Evolutionary conservation across 2,113 vertebrate genomes (phyloP).

Genomic region (Scopus umbretta): DNA sequence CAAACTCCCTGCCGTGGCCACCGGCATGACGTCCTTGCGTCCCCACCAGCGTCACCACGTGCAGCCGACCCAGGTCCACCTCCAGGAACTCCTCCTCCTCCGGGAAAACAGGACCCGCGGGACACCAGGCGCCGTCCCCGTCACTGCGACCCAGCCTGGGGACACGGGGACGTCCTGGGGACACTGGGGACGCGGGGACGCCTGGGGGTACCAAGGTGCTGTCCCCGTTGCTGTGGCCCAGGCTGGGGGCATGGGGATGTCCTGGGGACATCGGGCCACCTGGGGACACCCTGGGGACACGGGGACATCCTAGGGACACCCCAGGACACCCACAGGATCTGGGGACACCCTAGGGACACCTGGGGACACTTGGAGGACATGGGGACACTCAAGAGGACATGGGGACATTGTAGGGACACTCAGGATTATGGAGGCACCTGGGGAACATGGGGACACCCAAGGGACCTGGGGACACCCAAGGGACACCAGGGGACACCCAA

Average conservation of each 20-base stretch:
- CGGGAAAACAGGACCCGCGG: slow-evolving; percentile 83
- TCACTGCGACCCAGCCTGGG: slow-evolving; percentile 85
- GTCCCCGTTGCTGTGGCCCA: slow-evolving; percentile 84
- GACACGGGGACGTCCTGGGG: not conserved
- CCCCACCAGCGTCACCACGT: slow-evolving; percentile 88
- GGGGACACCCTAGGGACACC: not conserved
- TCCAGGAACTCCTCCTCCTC: slow-evolving; percentile 87
- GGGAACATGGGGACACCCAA: no score
- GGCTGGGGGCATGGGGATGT: slow-evolving; percentile 37
- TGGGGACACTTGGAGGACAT: no score
- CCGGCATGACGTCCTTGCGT: slow-evolving; percentile 90
- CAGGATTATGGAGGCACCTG: no score
- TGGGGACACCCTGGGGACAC: not conserved
- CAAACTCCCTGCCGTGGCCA: slow-evolving; percentile 91
- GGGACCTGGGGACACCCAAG: no score
- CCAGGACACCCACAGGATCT: no score
- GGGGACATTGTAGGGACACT: no score
- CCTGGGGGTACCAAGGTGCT: slow-evolving; percentile 87
- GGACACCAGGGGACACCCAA: no score
- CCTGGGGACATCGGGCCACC: not conserved
- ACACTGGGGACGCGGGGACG: not conserved
- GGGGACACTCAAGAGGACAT: no score
- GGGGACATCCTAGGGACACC: no score
- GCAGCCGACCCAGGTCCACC: slow-evolving; percentile 82
- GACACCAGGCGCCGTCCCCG: slow-evolving; percentile 93